Evolutionary conservation across 1,140 invertebrate species (phyloP), one percentile per base, ranked within the genome.

Genomic region (Temnothorax curvispinosus): DNA sequence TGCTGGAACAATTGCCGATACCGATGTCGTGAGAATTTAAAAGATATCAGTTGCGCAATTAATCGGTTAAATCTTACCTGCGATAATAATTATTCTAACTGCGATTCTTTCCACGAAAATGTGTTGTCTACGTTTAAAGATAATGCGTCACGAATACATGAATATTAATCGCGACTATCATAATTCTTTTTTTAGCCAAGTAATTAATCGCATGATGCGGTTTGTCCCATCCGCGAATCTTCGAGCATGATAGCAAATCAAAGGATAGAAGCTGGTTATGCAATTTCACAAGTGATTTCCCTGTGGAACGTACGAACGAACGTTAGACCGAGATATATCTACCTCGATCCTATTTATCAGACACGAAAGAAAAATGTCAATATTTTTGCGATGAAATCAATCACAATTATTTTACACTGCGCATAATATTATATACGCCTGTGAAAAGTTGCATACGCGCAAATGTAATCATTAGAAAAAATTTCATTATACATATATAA

Each of bases 211-310:
- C 74, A 69, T 71, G 67, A 87, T 72, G n/a, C 38, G 44, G 54
- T 60, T 71, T 74, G 56, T 89, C 65, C 38, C 47, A 60, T 64
- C 38, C n/a, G 32, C 32, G 56, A 60, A 15, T 4, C 50, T 27
- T 64, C 62, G 58, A 54, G 65, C n/a, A 62, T 62, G 54, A 89
- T 90, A 74, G 60, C 44, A 71, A 81, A 62, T 80, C 71, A 65
- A 89, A 87, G 58, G 72, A 7, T 84, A 62, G 47, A 87, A 82
- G 52, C 60, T 52, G 72, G 88, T 89, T 87, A 89, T 80, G 88
- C 67, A 90, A 89, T 90, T 90, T 90, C 85, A 38, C 60, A 54
- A 89, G 27, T 89, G 74, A 89, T 89, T 90, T 90, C 85, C 88
- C 88, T 27, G 35, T 87, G 67, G 89, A 89, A 84, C 58, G 67